Evolutionary conservation across 2,888 invertebrate genomes (phyloP).

Genomic region (Tolmerus cingulatus): DNA sequence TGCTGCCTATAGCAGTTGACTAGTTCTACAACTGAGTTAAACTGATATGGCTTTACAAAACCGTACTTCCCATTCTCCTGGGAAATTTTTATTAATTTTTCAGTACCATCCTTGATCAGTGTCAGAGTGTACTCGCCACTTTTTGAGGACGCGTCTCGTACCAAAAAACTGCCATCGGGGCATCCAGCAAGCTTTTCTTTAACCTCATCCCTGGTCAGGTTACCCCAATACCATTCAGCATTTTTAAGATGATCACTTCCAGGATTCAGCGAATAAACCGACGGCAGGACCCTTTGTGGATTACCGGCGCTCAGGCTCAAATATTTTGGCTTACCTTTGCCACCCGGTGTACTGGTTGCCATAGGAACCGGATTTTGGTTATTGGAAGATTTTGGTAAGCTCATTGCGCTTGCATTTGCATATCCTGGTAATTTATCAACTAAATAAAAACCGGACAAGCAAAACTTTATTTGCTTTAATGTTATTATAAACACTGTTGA

Average conservation of each 20-base stretch:
- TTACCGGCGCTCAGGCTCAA: neutral
- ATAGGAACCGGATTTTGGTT: neutral
- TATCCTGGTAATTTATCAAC: neutral
- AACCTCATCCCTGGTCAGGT: slow-evolving; percentile 91
- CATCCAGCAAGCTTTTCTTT: slow-evolving; percentile 89
- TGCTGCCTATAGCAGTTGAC: slow-evolving; percentile 86
- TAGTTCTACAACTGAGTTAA: slow-evolving; percentile 85
- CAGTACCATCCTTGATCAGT: slow-evolving; percentile 91
- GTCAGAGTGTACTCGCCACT: slow-evolving; percentile 96
- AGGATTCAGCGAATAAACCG: slow-evolving; percentile 43
- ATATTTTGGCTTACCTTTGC: slow-evolving; percentile 7
- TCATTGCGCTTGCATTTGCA: slow-evolving; percentile 13
- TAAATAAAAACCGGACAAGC: neutral
- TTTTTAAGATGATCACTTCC: slow-evolving; percentile 50
- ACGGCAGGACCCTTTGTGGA: neutral
- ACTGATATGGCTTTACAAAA: slow-evolving; percentile 86
- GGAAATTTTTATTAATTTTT: slow-evolving; percentile 95
- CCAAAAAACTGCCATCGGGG: slow-evolving; percentile 95
- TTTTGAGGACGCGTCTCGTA: slow-evolving; percentile 93
- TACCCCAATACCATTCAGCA: slow-evolving; percentile 96
- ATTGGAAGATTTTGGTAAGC: neutral
- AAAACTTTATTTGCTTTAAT: neutral
- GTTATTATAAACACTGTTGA: neutral
- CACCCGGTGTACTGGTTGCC: neutral
- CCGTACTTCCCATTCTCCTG: slow-evolving; percentile 91